Conservation (phyloP, 2,888 invertebrate genomes). For the Lepidonotus clava region DNA sequence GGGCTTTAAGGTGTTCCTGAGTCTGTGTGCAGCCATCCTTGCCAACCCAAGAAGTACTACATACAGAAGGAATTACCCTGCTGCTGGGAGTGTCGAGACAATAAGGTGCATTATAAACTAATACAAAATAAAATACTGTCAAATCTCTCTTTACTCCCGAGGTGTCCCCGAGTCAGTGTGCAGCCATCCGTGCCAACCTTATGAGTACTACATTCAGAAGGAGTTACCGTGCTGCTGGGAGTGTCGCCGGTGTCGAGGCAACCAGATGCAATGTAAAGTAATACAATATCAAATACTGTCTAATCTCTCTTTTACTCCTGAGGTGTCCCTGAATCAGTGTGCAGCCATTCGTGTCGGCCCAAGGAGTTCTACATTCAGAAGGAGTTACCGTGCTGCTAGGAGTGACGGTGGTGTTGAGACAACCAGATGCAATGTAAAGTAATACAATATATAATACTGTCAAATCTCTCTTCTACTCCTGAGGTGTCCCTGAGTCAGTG, state of each 20-base stretch:
- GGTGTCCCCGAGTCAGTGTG: slow-evolving; percentile 60
- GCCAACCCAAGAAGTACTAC: neutral
- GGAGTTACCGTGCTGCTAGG: slow-evolving; percentile 62
- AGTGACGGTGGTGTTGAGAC: slow-evolving; percentile 60
- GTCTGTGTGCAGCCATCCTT: neutral
- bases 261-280: neutral
- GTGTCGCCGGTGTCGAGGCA: slow-evolving; percentile 62
- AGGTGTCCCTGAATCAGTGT: too few relatives aligned
- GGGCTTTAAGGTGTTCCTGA: too few relatives aligned
- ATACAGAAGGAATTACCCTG: neutral
- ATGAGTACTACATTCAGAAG: slow-evolving; percentile 55
- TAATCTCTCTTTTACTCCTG: too few relatives aligned
- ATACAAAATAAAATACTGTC: too few relatives aligned
- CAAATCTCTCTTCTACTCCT: slow-evolving; percentile 59
- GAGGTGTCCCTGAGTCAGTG: slow-evolving; percentile 56
- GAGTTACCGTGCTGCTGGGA: slow-evolving; percentile 63
- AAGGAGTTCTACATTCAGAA: slow-evolving; percentile 55
- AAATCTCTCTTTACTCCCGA: too few relatives aligned
- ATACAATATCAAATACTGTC: too few relatives aligned
- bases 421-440: slow-evolving; percentile 56
- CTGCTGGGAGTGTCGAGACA: too few relatives aligned
- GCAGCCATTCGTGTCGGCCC: too few relatives aligned
- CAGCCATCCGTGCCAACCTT: slow-evolving; percentile 58
- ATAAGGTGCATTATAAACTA: too few relatives aligned
- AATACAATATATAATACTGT: too few relatives aligned